phyloP scores from a whole-genome alignment of 2,113 vertebrate genomes.

The Brevimyrus niger region DNA sequence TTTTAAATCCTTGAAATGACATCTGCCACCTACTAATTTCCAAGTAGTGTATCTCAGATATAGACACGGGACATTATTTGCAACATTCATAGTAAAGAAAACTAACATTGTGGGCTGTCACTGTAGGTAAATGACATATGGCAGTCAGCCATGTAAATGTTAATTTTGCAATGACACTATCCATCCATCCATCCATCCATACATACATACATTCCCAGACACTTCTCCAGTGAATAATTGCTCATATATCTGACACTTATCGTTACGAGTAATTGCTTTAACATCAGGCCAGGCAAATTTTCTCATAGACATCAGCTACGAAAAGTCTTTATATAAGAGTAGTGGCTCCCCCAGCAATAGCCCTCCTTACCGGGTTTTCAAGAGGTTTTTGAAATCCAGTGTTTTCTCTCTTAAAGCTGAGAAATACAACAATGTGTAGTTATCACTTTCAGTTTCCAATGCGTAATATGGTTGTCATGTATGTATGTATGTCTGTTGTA shows the following conservation, averaged over 20 bases:
- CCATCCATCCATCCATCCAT: background rate
- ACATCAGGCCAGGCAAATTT: background rate
- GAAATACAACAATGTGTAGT: background rate
- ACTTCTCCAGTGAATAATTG: background rate
- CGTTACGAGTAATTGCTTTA: background rate
- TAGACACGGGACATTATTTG: background rate
- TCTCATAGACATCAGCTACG: background rate
- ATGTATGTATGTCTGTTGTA: background rate
- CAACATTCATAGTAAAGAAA: background rate
- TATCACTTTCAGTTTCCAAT: background rate
- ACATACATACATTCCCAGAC: background rate
- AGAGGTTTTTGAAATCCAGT: conserved; percentile 43
- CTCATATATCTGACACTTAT: background rate
- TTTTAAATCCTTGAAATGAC: background rate
- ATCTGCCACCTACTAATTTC: background rate
- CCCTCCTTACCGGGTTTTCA: conserved; percentile 58
- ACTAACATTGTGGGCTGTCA: background rate
- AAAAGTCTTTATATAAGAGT: background rate
- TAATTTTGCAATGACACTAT: background rate
- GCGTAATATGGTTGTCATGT: background rate
- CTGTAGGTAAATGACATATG: background rate
- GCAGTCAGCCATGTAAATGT: background rate
- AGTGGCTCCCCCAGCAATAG: background rate
- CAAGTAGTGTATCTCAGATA: background rate
- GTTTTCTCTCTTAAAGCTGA: conserved; percentile 38